Percentiles rank a stretch among this genome's conserved stretches.
phyloP scores from a whole-genome alignment of 2,888 invertebrate genomes.

The Cataglyphis rosenhaueri region DNA sequence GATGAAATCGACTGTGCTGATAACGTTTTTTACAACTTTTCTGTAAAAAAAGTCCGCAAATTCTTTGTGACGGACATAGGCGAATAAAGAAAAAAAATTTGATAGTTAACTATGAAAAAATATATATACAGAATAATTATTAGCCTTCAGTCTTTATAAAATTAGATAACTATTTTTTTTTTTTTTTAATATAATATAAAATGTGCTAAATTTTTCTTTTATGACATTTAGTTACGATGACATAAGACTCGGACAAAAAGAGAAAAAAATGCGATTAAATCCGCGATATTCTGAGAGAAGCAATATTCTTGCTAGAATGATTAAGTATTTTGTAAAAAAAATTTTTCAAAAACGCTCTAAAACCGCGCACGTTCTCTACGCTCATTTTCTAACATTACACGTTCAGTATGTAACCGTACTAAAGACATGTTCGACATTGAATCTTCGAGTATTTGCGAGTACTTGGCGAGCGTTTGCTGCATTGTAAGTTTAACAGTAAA shows the following conservation, averaged over 20 bases:
- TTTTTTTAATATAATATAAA: too few relatives aligned
- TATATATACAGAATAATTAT: background rate
- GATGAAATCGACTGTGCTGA: constrained; percentile 21
- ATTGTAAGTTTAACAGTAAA: constrained; percentile 38
- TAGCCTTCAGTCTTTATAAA: background rate
- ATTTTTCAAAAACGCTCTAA: background rate
- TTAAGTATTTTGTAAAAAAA: background rate
- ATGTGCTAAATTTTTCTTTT: background rate
- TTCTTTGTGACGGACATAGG: too few relatives aligned
- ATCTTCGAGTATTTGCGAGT: background rate
- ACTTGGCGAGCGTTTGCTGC: background rate
- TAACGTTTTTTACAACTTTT: background rate
- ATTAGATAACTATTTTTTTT: background rate
- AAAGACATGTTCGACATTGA: background rate
- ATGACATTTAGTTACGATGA: background rate
- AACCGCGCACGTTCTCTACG: background rate
- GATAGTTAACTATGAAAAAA: background rate
- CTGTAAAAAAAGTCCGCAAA: background rate
- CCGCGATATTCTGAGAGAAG: constrained; percentile 15
- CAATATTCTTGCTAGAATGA: background rate
- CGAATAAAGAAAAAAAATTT: background rate
- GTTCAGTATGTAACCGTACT: background rate
- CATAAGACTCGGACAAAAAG: background rate
- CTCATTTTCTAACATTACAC: background rate
- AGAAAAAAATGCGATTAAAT: constrained; percentile 6